phyloP scores from a whole-genome alignment of 2,888 invertebrate genomes.

The Troglohyphantes excavatus region DNA sequence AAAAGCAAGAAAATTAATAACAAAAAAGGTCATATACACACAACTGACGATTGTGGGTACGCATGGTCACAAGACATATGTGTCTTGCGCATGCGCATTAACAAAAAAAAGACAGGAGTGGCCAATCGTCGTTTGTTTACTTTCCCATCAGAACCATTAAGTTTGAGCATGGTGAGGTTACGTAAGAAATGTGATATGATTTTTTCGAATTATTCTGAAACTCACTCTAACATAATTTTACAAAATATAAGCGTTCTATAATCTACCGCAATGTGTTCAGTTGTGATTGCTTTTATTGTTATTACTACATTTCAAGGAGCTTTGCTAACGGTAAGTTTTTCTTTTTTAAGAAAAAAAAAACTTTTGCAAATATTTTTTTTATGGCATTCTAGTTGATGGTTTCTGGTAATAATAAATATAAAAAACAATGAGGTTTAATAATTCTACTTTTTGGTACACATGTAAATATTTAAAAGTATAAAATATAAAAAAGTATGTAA shows the following conservation, averaged over 20 bases:
- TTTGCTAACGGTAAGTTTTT: conserved; percentile 29
- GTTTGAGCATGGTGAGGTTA: conserved; percentile 17
- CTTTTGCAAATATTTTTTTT: neutral
- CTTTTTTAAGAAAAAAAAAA: neutral
- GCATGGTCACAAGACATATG: conserved; percentile 50
- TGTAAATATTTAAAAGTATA: too few species aligned
- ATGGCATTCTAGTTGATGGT: too few species aligned
- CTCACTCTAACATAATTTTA: neutral
- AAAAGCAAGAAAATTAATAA: conserved; percentile 16
- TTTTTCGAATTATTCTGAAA: neutral
- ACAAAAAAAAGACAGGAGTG: conserved; percentile 45
- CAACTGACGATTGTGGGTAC: conserved; percentile 22
- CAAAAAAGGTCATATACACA: conserved; percentile 29
- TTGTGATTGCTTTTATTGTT: conserved; percentile 1
- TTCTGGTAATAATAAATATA: too few species aligned
- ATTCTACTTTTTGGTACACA: too few species aligned
- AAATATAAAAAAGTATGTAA: too few species aligned
- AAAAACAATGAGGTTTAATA: too few species aligned
- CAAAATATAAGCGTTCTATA: too few species aligned
- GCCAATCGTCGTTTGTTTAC: conserved; percentile 62
- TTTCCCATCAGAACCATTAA: neutral
- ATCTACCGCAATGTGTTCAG: conserved; percentile 29
- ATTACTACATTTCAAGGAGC: conserved; percentile 4
- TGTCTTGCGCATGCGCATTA: conserved; percentile 37
- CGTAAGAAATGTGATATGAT: neutral